Base-by-base conservation (phyloP, 2,888 invertebrate genomes). In the Machimus atricapillus region DNA sequence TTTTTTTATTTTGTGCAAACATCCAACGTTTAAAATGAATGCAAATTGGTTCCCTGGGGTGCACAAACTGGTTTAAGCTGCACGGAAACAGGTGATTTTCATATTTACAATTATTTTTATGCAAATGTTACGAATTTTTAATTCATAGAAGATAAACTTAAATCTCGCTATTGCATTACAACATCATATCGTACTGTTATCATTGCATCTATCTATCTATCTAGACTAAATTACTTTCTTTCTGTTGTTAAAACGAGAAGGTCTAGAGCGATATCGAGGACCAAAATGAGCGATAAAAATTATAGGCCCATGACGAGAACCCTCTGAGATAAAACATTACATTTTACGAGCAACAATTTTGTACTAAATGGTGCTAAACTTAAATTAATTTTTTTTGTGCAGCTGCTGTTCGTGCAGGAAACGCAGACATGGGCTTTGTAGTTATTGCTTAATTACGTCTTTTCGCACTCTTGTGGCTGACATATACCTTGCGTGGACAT, bases 361-460 rank as follows among this genome's bases (percentile, higher is more conserved):
- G 78, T 78, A 78, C 46, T n/a, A 78, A 78, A 78, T 78, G 78
- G 78, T 78, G 78, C 78, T 78, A 78, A 78, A 78, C 43, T 78
- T 40, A 78, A 78, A 37, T 78, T 78, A 40, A 46, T 78, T 78
- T 78, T 77, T 78, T 78, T 78, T 43, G 23, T 78, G 23, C 43
- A 43, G 27, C 43, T 19, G n/a, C 77, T 46, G 78, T 4, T 78
- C 78, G 16, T 19, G 40, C 78, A 78, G 23, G 34, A 78, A 78
- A 37, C 23, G 14, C 7, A n/a, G 9, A 46, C 78, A 78, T 78
- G 43, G 19, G 2, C 14, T 23, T 43, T 43, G 78, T 78, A 40
- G 43, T 78, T 37, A 40, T 78, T 78, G 16, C 78, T 78, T 78
- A 78, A 78, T 78, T 40, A 43, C 23, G 16, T 23, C 43, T 40